These are phyloP conservation scores for Anthrax anthrax DNA, from an alignment of 2,888 invertebrate species.

Conservation along the genomic window DNA sequence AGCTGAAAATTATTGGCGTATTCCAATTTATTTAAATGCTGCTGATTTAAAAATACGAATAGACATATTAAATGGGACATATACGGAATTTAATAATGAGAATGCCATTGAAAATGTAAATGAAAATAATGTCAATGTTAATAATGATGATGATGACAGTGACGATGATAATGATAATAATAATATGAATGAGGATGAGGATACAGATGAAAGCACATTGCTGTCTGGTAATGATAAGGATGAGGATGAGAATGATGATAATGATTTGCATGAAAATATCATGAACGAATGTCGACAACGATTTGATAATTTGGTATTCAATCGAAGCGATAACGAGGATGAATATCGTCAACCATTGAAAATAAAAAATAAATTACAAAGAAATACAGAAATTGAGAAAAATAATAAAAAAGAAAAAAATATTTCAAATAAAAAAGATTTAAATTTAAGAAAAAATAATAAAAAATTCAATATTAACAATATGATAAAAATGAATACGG, in stretches of 20 bases:
- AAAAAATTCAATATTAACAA: slow-evolving; percentile 8
- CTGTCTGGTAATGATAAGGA: neutral
- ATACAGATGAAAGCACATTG: slow-evolving; percentile 1
- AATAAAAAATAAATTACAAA: slow-evolving; percentile 1
- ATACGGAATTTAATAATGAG: slow-evolving; percentile 11
- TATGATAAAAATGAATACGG: slow-evolving; percentile 9
- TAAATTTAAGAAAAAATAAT: slow-evolving; percentile 4
- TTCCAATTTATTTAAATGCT: slow-evolving; percentile 47
- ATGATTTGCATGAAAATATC: slow-evolving; percentile 18
- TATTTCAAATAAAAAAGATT: neutral
- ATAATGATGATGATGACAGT: slow-evolving; percentile 6
- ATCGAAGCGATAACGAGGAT: slow-evolving; percentile 31
- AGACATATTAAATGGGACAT: slow-evolving; percentile 25
- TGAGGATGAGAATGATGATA: slow-evolving; percentile 1
- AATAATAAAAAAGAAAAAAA: slow-evolving; percentile 11
- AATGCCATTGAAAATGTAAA: neutral
- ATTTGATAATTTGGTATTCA: slow-evolving; percentile 27
- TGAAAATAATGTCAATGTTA: slow-evolving; percentile 16
- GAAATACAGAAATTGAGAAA: slow-evolving; percentile 5
- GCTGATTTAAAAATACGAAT: slow-evolving; percentile 33
- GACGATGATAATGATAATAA: neutral
- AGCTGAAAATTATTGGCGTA: slow-evolving; percentile 78
- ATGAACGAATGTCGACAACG: slow-evolving; percentile 23
- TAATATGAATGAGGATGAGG: slow-evolving; percentile 11
- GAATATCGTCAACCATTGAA: slow-evolving; percentile 19